Evolutionary conservation across 2,113 vertebrate species (phyloP).

Genomic region (Brevimyrus niger): DNA sequence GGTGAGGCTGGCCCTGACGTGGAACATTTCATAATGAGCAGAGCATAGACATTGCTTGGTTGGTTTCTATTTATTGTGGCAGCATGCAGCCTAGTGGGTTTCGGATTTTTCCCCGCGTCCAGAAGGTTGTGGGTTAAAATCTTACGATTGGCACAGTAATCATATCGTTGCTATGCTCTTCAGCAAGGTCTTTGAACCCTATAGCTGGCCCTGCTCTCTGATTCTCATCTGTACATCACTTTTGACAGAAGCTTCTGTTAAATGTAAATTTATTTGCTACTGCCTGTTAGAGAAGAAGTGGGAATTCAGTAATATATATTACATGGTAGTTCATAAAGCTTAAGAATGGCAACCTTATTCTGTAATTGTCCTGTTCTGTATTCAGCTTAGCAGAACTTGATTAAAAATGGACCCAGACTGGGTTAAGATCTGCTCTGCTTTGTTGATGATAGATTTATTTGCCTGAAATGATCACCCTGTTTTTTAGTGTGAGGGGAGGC

Average conservation of each 20-base stretch:
- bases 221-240: not conserved
- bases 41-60: not conserved
- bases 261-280: not conserved
- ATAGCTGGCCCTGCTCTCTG: not conserved
- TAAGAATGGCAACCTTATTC: not conserved
- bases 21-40: not conserved
- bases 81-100: not conserved
- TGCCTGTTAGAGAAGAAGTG: not conserved
- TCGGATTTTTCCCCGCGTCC: not conserved
- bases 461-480: not conserved
- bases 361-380: not conserved
- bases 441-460: not conserved
- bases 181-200: not conserved
- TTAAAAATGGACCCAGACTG: not conserved
- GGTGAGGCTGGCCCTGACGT: slow-evolving; percentile 52
- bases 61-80: not conserved
- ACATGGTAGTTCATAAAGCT: not conserved
- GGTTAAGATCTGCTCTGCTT: not conserved
- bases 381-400: not conserved
- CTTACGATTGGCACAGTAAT: not conserved
- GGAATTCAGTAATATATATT: not conserved
- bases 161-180: not conserved
- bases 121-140: not conserved
- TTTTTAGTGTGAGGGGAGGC: not conserved
- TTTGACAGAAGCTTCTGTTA: not conserved